phyloP scores from a whole-genome alignment of 2,113 vertebrate species.

The Paralichthys olivaceus region DNA sequence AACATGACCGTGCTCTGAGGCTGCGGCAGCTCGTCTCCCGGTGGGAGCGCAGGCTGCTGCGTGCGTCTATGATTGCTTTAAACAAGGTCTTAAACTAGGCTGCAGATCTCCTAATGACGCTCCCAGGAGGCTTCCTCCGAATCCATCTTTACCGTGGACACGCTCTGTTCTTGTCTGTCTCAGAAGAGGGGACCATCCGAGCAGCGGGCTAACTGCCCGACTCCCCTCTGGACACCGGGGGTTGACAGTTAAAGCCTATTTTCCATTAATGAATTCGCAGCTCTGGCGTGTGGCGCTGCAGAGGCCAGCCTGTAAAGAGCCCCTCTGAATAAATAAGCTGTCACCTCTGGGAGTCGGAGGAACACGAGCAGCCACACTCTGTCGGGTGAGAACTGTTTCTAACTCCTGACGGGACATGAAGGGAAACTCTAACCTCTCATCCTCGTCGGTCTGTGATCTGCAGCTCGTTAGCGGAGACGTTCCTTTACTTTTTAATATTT shows the following conservation, averaged over 20 bases:
- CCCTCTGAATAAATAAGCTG: constrained; percentile 48
- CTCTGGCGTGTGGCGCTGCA: neutral
- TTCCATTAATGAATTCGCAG: constrained; percentile 52
- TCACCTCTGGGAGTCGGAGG: constrained; percentile 27
- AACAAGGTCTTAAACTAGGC: constrained; percentile 9
- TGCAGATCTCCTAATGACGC: too few relatives aligned
- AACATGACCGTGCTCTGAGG: neutral
- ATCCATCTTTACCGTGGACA: too few relatives aligned
- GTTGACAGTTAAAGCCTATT: too few relatives aligned
- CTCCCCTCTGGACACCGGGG: too few relatives aligned
- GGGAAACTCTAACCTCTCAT: neutral
- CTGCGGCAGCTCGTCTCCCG: neutral
- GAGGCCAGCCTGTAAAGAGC: constrained; percentile 17
- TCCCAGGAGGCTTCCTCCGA: too few relatives aligned
- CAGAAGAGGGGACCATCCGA: too few relatives aligned
- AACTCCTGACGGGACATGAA: constrained; percentile 47
- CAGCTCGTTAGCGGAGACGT: too few relatives aligned
- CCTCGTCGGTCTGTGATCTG: too few relatives aligned
- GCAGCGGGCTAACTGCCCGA: too few relatives aligned
- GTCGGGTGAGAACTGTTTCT: constrained; percentile 28
- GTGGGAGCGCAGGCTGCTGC: constrained; percentile 6
- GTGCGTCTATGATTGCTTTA: constrained; percentile 27
- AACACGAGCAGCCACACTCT: neutral
- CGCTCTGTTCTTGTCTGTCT: too few relatives aligned
- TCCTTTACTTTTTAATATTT: too few relatives aligned